phyloP scores from a whole-genome alignment of 2,113 vertebrate genomes.

The Hyperopisus bebe region DNA sequence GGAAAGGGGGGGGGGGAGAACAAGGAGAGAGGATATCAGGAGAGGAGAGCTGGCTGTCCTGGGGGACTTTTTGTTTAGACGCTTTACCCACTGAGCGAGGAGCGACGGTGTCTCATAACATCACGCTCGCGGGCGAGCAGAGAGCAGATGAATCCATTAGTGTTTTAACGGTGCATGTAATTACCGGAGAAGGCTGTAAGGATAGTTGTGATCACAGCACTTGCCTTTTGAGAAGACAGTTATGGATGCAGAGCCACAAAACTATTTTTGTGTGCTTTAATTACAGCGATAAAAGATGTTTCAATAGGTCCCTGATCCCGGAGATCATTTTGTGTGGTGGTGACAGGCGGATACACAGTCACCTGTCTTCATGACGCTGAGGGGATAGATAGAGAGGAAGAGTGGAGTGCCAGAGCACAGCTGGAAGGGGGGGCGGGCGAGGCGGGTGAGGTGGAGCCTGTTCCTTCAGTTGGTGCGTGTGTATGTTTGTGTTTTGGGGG shows the following conservation, averaged over 20 bases:
- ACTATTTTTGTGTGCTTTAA: slow-evolving; percentile 14
- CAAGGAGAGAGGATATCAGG: slow-evolving; percentile 43
- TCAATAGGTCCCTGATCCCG: slow-evolving; percentile 27
- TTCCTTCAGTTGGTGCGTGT: not conserved
- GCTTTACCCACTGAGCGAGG: not conserved
- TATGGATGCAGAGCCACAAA: not conserved
- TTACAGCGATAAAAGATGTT: slow-evolving; percentile 5
- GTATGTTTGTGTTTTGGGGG: not conserved
- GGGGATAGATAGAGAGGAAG: slow-evolving; percentile 19
- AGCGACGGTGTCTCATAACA: not conserved
- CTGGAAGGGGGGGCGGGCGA: not conserved
- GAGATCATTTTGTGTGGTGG: slow-evolving; percentile 42
- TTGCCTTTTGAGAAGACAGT: slow-evolving; percentile 2
- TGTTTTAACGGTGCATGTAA: slow-evolving; percentile 13
- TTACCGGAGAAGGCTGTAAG: not conserved
- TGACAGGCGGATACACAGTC: slow-evolving; percentile 23
- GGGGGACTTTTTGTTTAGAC: not conserved
- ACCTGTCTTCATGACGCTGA: slow-evolving; percentile 36
- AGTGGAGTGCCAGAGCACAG: slow-evolving; percentile 6
- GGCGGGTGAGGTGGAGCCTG: not conserved
- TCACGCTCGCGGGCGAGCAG: not conserved
- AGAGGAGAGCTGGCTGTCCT: not conserved
- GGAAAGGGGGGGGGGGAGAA: slow-evolving; percentile 10
- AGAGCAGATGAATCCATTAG: slow-evolving; percentile 7
- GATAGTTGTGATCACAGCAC: not conserved